phyloP scores from a whole-genome alignment of 2,797 vertebrate species.

The Limnodromus scolopaceus region DNA sequence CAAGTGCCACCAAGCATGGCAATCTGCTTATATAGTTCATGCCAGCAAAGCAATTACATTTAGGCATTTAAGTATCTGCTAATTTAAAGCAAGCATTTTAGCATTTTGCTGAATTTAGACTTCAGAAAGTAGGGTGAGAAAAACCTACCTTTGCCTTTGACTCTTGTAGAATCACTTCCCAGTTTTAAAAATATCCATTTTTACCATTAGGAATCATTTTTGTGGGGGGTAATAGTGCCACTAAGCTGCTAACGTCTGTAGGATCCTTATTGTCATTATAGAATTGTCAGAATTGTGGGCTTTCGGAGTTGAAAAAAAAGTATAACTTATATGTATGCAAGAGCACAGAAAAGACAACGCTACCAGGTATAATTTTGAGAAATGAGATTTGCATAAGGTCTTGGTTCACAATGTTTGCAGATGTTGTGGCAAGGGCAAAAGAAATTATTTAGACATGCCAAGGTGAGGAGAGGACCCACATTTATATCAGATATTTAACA shows the following conservation, averaged over 20 bases:
- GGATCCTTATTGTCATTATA: background rate
- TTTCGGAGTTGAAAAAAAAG: background rate
- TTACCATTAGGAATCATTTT: background rate
- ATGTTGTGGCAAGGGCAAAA: background rate
- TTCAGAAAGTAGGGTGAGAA: background rate
- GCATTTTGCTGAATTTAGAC: background rate
- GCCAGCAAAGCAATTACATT: background rate
- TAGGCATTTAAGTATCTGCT: background rate
- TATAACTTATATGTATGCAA: background rate
- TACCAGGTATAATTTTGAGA: background rate
- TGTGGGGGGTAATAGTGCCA: background rate
- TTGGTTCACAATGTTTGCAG: background rate
- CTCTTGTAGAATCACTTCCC: background rate
- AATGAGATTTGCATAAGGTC: background rate
- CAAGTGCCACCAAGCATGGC: accelerated
- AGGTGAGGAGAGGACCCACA: background rate
- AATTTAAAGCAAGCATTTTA: background rate
- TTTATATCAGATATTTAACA: background rate
- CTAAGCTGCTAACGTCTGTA: background rate
- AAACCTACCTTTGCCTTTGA: background rate
- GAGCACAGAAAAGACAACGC: background rate
- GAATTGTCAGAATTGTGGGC: background rate
- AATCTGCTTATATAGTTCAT: background rate
- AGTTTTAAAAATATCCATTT: background rate
- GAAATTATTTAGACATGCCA: background rate